A percentile compares a stretch with the other conserved stretches of the same genome.
Evolutionary conservation across 2,113 vertebrate species (phyloP).

Genomic region (Pituophis catenifer): DNA sequence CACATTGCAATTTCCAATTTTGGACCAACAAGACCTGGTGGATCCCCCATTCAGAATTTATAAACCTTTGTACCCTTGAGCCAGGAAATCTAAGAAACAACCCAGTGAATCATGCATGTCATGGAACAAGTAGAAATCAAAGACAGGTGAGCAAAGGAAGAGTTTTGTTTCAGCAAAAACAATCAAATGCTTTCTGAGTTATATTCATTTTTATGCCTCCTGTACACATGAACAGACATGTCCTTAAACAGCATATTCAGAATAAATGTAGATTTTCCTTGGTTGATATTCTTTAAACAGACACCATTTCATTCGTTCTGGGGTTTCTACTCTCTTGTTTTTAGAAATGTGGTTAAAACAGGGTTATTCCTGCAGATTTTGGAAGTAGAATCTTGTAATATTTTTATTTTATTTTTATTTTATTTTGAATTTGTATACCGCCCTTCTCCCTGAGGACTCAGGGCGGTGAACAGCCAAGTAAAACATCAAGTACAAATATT

Average conservation of each 20-base stretch:
- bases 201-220: background rate
- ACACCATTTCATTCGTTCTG: background rate
- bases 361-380: background rate
- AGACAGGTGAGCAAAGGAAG: background rate
- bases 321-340: background rate
- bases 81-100: background rate
- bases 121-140: background rate
- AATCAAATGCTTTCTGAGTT: background rate
- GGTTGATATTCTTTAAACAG: background rate
- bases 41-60: background rate
- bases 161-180: background rate
- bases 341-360: background rate
- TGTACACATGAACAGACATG: background rate
- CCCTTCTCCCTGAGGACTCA: no score
- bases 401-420: no score
- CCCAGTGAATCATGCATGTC: background rate
- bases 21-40: background rate
- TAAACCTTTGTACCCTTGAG: background rate
- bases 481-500: no score
- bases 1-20: background rate
- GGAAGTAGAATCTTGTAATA: background rate
- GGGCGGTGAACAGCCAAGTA: no score
- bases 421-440: no score
- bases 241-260: background rate
- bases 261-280: background rate